Evolutionary conservation across 2,888 invertebrate genomes (phyloP).

Genomic region (Eupithecia dodoneata): DNA sequence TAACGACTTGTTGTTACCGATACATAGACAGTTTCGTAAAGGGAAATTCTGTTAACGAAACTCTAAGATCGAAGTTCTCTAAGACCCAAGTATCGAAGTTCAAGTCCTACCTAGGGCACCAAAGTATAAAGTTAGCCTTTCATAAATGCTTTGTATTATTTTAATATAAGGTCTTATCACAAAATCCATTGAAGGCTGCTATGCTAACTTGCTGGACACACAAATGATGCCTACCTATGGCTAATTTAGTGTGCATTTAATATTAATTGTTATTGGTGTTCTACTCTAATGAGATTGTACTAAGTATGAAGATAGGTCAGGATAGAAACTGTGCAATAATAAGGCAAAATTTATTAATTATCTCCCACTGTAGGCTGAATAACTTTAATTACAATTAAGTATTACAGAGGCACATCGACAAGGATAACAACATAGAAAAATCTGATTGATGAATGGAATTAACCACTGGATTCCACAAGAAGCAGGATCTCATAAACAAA

Average conservation of each 20-base stretch:
- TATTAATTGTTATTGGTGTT: not conserved
- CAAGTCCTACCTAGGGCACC: too few relatives aligned
- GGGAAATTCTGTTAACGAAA: too few relatives aligned
- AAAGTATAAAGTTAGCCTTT: too few relatives aligned
- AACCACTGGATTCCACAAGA: constrained; percentile 82
- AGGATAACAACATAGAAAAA: constrained; percentile 84
- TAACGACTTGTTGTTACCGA: too few relatives aligned
- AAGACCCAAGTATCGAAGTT: too few relatives aligned
- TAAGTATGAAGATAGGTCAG: constrained; percentile 52
- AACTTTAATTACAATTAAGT: constrained; percentile 72
- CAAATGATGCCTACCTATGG: not conserved
- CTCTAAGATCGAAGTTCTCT: too few relatives aligned
- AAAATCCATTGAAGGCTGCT: not conserved
- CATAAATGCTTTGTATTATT: not conserved
- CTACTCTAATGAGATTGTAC: not conserved
- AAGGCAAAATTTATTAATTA: constrained; percentile 80
- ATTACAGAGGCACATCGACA: constrained; percentile 78
- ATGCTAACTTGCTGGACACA: not conserved
- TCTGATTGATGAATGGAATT: constrained; percentile 82
- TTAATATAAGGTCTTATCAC: not conserved
- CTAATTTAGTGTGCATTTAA: not conserved
- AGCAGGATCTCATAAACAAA: constrained; percentile 83
- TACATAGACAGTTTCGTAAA: too few relatives aligned
- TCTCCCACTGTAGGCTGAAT: constrained; percentile 79
- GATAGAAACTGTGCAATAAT: constrained; percentile 74